These are phyloP conservation scores for Poeciliopsis prolifica DNA, from an alignment of 2,113 vertebrate genomes.

Conservation along the genomic window DNA sequence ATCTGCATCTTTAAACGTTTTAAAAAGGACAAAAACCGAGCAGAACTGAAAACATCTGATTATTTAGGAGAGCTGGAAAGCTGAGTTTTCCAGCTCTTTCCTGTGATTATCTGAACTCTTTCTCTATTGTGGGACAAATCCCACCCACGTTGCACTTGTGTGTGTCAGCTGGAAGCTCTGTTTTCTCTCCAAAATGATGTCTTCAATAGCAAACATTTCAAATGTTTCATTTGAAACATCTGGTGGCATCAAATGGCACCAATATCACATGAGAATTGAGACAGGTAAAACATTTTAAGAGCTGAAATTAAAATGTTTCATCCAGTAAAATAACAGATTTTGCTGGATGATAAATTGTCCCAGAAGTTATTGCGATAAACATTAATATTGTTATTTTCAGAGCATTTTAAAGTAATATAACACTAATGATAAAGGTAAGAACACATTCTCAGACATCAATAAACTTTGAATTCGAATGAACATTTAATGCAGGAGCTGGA, in stretches of 20 bases:
- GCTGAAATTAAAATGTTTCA: background rate
- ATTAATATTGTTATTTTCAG: too few species aligned
- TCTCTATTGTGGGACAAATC: constrained; percentile 23
- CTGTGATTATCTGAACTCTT: constrained; percentile 24
- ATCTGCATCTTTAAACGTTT: background rate
- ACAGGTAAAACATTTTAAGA: background rate
- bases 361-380: too few species aligned
- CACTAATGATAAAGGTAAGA: too few species aligned
- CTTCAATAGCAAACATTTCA: background rate
- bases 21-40: background rate
- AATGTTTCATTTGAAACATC: background rate
- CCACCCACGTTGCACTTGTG: constrained; percentile 37
- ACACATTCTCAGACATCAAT: too few species aligned
- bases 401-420: too few species aligned
- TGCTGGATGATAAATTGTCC: too few species aligned
- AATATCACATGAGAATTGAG: background rate
- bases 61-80: background rate
- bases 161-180: constrained; percentile 18
- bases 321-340: too few species aligned
- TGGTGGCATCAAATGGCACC: background rate
- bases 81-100: constrained; percentile 4
- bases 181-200: background rate
- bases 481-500: too few species aligned
- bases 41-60: background rate
- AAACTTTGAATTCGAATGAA: too few species aligned